Conservation (phyloP, 2,113 vertebrate genomes). For the cattle (Bos taurus) region ARS-UCD2.0 NC_037333.1:62473001-62473500, state of each 20-base stretch:
- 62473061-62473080: background rate
- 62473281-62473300: background rate
- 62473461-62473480: background rate
- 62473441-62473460: background rate
- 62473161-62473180: background rate
- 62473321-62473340: background rate
- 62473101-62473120: background rate
- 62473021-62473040: background rate
- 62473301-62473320: background rate
- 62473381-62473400: background rate
- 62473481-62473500: background rate
- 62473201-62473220: background rate
- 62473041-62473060: too few species aligned
- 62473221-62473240: background rate
- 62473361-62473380: background rate
- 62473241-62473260: background rate
- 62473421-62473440: background rate
- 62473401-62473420: background rate
- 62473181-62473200: background rate
- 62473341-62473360: background rate
- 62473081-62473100: background rate
- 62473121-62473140: background rate
- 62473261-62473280: background rate
- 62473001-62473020: background rate
- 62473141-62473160: background rate